These are phyloP conservation scores for Rugalucina vietnamica DNA, from an alignment of 2,888 invertebrate species.

Conservation along the genomic window DNA sequence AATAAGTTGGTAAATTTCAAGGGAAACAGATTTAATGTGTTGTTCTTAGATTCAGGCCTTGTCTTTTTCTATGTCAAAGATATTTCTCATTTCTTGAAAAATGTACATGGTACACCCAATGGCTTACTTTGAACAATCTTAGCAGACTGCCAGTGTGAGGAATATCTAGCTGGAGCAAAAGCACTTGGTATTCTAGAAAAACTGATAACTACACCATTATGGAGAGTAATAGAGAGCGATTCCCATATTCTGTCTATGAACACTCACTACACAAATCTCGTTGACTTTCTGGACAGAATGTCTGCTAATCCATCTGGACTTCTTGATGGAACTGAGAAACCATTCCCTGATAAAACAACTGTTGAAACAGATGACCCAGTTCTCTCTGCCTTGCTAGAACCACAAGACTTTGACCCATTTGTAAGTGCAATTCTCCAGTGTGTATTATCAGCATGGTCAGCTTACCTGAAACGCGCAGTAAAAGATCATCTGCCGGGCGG, in stretches of 20 bases:
- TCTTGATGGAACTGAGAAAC: background rate
- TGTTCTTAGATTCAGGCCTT: constrained; percentile 24
- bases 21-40: background rate
- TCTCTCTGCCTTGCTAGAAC: background rate
- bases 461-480: background rate
- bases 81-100: constrained; percentile 12
- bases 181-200: constrained; percentile 47
- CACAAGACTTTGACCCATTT: background rate
- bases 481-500: constrained; percentile 28
- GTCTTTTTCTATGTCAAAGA: constrained; percentile 9
- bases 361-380: background rate
- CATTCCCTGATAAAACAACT: background rate
- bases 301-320: background rate
- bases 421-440: background rate
- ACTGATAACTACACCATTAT: constrained; percentile 37
- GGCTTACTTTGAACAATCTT: constrained; percentile 12
- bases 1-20: background rate
- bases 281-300: background rate
- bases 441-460: constrained; percentile 8
- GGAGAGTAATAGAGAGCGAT: constrained; percentile 29
- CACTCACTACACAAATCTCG: background rate
- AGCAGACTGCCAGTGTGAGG: constrained; percentile 24
- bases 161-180: constrained; percentile 36
- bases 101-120: constrained; percentile 25
- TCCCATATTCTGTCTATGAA: constrained; percentile 31